Base-by-base conservation (phyloP, 2,888 invertebrate species). In the Amphipyra tragopoginis region DNA sequence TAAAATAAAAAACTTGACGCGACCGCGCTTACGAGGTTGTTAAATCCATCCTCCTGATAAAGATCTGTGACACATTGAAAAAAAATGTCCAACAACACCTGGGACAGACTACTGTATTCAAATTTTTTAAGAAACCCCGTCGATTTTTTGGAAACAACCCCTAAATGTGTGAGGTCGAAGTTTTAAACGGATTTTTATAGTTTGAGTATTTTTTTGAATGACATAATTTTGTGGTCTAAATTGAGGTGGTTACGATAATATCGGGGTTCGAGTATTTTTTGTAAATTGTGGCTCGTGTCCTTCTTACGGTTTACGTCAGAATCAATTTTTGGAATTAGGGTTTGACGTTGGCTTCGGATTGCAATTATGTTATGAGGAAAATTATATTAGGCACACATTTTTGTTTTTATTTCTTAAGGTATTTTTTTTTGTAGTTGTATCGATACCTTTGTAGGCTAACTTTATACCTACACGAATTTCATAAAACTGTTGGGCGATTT, bases 1-100 rank as follows among this genome's bases (percentile, higher is more conserved):
- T 82, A 85, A 87, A 78, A 81, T 77, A 86, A 89, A 89, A 89
- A 89, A 88, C 82, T 84, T 90, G 92, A 93, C 90, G 86, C 85
- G 88, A 85, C 86, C 88, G 88, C 86, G 87, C 90, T 90, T 88
- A 90, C 90, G 91, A 90, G 88, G 88, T 92, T 91, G 91, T 93
- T 92, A 93, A 94, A 90, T 90, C 92, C 92, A 82, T 86, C 90
- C 89, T 86, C 66, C 82, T 82, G 94, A 93, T 93, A 93, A 91
- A 90, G 90, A 94, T 93, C 94, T 89, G 93, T 93, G 94, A 93
- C 93, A 94, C 90, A 86, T 92, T 83, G 65, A 80, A 84, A 57
- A 85, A 86, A 85, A 87, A 76, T 83, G 84, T 84, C 83, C 83
- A 45, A 70, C 51, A 42, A 56, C 79, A 79, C 75, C 79, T 77